Evolutionary conservation across 2,888 invertebrate genomes (phyloP).

Genomic region (Pegoplata infirma): DNA sequence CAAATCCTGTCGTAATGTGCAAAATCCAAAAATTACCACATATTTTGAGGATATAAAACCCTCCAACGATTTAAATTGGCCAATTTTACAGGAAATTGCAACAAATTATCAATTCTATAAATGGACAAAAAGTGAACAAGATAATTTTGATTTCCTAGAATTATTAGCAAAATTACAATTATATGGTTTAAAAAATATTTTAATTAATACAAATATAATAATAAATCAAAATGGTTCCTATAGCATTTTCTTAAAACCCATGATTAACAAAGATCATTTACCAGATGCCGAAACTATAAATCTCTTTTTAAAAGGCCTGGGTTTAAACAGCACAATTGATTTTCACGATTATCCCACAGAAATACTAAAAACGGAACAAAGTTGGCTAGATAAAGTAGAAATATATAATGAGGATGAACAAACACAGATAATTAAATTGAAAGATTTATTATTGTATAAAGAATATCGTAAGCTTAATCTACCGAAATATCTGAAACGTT

Average conservation of each 20-base stretch:
- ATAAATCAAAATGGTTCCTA: background rate
- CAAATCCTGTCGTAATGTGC: slow-evolving; percentile 65
- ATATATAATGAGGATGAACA: background rate
- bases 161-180: slow-evolving; percentile 68
- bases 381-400: background rate
- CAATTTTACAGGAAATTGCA: slow-evolving; percentile 51
- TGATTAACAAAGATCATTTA: background rate
- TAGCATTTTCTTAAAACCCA: slow-evolving; percentile 19
- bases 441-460: background rate
- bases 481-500: background rate
- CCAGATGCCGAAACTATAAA: background rate
- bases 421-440: background rate
- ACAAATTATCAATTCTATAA: too few species aligned
- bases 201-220: slow-evolving; percentile 51
- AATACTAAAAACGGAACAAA: background rate
- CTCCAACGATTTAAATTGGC: slow-evolving; percentile 67
- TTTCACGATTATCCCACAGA: too few species aligned
- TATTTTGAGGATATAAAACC: slow-evolving; percentile 70
- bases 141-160: slow-evolving; percentile 66
- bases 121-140: slow-evolving; percentile 66
- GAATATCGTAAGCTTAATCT: slow-evolving; percentile 21
- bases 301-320: background rate
- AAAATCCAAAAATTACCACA: slow-evolving; percentile 13
- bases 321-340: too few species aligned
- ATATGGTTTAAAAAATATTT: slow-evolving; percentile 65